These are phyloP conservation scores for Lepidurus apus DNA, from an alignment of 1,140 invertebrate genomes.

Conservation along the genomic window DNA sequence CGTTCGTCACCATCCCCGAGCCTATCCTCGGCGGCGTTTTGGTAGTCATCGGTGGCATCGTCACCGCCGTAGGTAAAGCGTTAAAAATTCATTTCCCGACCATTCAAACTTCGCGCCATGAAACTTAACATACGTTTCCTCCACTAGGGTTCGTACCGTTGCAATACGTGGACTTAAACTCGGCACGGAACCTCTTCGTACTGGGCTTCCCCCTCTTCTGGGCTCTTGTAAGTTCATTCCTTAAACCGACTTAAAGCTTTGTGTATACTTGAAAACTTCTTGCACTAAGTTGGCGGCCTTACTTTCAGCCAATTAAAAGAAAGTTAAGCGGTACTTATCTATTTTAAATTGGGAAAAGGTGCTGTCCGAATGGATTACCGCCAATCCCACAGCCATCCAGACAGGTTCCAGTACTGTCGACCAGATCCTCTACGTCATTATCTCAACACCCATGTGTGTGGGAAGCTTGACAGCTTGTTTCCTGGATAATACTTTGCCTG, in stretches of 20 bases:
- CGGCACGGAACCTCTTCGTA: constrained; percentile 75
- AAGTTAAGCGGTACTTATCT: too few species aligned
- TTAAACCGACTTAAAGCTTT: not conserved
- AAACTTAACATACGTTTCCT: too few species aligned
- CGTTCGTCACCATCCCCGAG: constrained; percentile 82
- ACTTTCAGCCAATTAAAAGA: too few species aligned
- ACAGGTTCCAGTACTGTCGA: constrained; percentile 63
- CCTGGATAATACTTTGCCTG: constrained; percentile 78
- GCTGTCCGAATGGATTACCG: constrained; percentile 67
- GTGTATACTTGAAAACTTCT: not conserved
- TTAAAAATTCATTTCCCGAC: not conserved
- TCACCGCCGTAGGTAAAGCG: constrained; percentile 61
- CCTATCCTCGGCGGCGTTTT: constrained; percentile 82
- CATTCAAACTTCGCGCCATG: not conserved
- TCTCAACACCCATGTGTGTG: constrained; percentile 80
- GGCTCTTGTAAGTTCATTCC: constrained; percentile 55
- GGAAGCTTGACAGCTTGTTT: constrained; percentile 71
- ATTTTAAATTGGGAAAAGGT: constrained; percentile 44
- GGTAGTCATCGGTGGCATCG: constrained; percentile 82
- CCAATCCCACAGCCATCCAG: constrained; percentile 58
- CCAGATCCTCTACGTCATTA: constrained; percentile 67
- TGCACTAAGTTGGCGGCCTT: not conserved
- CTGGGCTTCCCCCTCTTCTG: constrained; percentile 81
- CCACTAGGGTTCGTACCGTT: constrained; percentile 58
- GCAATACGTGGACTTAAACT: constrained; percentile 74